phyloP scores from a whole-genome alignment of 2,113 vertebrate genomes.

The Carassius carassius region DNA sequence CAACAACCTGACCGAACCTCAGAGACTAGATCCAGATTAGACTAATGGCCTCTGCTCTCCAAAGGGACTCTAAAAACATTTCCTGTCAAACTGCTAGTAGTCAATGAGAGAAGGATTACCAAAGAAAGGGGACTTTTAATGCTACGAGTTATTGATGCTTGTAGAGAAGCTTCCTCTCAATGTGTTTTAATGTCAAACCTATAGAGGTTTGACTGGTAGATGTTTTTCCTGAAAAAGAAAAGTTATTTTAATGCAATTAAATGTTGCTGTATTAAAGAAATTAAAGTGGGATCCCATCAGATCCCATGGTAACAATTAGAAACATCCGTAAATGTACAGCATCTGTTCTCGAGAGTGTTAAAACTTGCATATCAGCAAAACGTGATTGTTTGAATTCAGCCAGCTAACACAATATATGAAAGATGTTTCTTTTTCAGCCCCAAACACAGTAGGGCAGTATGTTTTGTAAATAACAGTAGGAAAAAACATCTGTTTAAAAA shows the following conservation, averaged over 20 bases:
- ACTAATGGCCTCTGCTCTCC: conserved; percentile 8
- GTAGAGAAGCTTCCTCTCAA: conserved; percentile 29
- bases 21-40: conserved; percentile 31
- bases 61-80: conserved; percentile 20
- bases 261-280: conserved; percentile 12
- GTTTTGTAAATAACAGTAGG: conserved; percentile 78
- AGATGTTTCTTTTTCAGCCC: conserved; percentile 57
- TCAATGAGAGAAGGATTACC: conserved; percentile 30
- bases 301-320: conserved; percentile 18
- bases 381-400: conserved; percentile 28
- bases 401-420: conserved; percentile 53
- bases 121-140: conserved; percentile 25
- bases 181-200: conserved; percentile 13
- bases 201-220: conserved; percentile 29
- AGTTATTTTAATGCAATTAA: neutral
- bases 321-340: conserved; percentile 33
- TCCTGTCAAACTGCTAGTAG: conserved; percentile 5
- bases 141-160: conserved; percentile 32
- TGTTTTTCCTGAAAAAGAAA: conserved; percentile 26
- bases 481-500: conserved; percentile 66
- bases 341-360: neutral
- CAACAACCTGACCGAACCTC: conserved; percentile 2
- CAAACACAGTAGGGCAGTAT: conserved; percentile 67
- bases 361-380: conserved; percentile 29
- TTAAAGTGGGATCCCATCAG: conserved; percentile 13